Conservation (phyloP, 1,140 invertebrate genomes). For the Pogonomyrmex californicus region DNA sequence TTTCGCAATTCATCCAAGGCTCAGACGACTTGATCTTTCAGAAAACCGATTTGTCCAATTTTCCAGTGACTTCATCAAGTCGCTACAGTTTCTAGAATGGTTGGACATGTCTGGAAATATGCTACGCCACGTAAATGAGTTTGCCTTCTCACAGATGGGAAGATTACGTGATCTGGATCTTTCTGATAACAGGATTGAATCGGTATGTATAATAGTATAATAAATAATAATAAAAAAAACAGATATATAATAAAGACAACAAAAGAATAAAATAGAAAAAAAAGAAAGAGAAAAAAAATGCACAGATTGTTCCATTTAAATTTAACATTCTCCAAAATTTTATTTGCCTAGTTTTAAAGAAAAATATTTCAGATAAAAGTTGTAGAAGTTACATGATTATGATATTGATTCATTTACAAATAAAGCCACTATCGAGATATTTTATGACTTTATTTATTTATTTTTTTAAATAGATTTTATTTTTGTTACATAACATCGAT, state of each 20-base stretch:
- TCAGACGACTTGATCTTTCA: slow-evolving; percentile 90
- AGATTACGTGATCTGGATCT: slow-evolving; percentile 90
- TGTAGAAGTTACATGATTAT: no score
- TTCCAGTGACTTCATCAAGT: slow-evolving; percentile 92
- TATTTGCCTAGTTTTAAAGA: no score
- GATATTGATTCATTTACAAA: no score
- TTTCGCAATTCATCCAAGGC: slow-evolving; percentile 92
- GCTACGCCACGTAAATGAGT: slow-evolving; percentile 92
- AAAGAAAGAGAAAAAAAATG: not conserved
- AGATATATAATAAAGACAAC: not conserved
- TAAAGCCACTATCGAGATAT: no score
- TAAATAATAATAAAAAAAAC: not conserved
- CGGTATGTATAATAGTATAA: slow-evolving; percentile 64
- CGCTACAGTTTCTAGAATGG: slow-evolving; percentile 91
- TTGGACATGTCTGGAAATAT: slow-evolving; percentile 93
- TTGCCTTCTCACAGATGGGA: slow-evolving; percentile 94
- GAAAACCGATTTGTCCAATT: slow-evolving; percentile 94
- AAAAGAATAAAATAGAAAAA: not conserved
- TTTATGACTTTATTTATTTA: no score
- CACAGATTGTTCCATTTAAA: no score
- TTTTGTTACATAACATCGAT: no score
- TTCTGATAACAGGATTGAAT: slow-evolving; percentile 92
- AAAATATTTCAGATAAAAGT: no score
- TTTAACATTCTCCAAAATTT: no score
- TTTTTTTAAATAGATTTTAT: no score